These are phyloP conservation scores for Alethe castanea DNA, from an alignment of 2,113 vertebrate genomes.

Conservation along the genomic window DNA sequence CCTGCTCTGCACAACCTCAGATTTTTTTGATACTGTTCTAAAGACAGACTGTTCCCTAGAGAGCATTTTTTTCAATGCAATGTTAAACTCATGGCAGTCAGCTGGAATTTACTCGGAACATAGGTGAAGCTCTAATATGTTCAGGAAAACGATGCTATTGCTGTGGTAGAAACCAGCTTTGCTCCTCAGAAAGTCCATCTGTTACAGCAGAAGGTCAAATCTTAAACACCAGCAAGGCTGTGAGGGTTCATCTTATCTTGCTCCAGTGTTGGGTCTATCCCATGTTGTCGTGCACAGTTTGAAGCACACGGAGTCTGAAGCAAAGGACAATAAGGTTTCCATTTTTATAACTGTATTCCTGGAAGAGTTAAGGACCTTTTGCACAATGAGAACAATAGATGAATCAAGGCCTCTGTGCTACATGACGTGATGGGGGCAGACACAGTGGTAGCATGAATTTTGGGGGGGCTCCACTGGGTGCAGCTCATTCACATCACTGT, in stretches of 20 bases:
- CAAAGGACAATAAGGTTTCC: constrained; percentile 45
- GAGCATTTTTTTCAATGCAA: background rate
- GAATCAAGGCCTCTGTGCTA: constrained; percentile 39
- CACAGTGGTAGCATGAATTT: background rate
- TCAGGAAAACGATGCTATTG: background rate
- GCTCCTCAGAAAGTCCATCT: constrained; percentile 55
- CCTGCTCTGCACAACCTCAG: constrained; percentile 34
- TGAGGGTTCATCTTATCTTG: background rate
- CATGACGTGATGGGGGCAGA: background rate
- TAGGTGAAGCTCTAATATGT: background rate
- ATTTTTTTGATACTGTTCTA: background rate
- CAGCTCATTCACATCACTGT: background rate
- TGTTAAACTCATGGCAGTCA: constrained; percentile 18
- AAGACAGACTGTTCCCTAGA: constrained; percentile 58
- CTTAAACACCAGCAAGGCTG: background rate
- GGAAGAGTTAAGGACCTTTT: constrained; percentile 61
- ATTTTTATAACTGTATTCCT: constrained; percentile 69
- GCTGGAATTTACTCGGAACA: background rate
- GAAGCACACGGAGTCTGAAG: background rate
- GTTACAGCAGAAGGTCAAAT: constrained; percentile 71
- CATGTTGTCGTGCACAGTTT: constrained; percentile 9
- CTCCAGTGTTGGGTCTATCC: background rate
- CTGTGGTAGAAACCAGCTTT: background rate
- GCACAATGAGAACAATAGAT: constrained; percentile 63
- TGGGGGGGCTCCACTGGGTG: background rate